Base-by-base conservation (phyloP, 1,140 invertebrate genomes). In the Drosophila kanapiae region DNA sequence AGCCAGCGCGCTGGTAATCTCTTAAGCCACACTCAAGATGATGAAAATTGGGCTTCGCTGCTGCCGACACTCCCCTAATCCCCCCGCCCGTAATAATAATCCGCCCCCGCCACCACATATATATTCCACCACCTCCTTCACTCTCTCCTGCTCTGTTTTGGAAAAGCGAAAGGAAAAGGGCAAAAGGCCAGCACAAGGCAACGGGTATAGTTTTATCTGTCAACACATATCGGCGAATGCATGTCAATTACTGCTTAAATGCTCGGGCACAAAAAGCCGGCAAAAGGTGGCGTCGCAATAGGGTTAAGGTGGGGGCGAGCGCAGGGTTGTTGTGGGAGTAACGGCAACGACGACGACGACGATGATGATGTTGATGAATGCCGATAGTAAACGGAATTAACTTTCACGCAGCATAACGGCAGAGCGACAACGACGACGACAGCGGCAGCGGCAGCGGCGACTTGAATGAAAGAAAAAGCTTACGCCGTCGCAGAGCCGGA, bases 381-480 rank as follows among this genome's bases (percentile, higher is more conserved):
- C 84, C 84, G 84, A 88, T 88, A 88, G 84, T 88, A 88, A 88
- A 90, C 85, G 84, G 85, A 88, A 88, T 90, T 88, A 88, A 88
- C 84, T 88, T 88, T 88, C 84, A 88, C 84, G 85, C 84, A 87
- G 70, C 77, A 75, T 83, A 87, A 83, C 83, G 51, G 68, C 80
- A 65, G 56, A 27, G 51, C 62, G 62, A 45, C 49, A 48, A 75
- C 82, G 60, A 70, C 82, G 67, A 62, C 82, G 75, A 84, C 82
- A 42, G 76, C 81, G 78, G 84, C 82, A 16, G 40, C 49, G 51
- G 78, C 82, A 67, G 78, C 82, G 67, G 59, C 80, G 76, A 88
- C 84, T 88, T 88, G 84, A 88, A 88, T 88, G 84, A 88, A 88
- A 90, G 84, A 90, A 88, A 88, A 88, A 88, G 84, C 84, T 88